Conservation (phyloP, 2,113 vertebrate genomes). For the Saimiri boliviensis region DNA sequence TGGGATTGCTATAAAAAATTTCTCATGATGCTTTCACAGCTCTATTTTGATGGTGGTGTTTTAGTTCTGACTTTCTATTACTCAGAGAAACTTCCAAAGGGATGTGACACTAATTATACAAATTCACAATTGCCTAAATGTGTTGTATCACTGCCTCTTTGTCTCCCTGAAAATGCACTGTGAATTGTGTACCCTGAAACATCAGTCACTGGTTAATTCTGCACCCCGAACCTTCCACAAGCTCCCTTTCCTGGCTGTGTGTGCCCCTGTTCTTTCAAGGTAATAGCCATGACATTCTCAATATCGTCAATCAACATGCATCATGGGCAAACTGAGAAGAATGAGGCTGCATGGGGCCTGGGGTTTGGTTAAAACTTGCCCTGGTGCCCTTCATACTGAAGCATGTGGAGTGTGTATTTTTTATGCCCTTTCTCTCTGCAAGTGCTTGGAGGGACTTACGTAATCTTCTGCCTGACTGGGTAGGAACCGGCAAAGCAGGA, state of each 20-base stretch:
- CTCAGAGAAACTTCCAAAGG: background rate
- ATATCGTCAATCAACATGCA: slow-evolving; percentile 75
- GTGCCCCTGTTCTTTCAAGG: slow-evolving; percentile 74
- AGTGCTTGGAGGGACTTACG: slow-evolving; percentile 82
- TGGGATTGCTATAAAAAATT: background rate
- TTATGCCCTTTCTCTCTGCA: slow-evolving; percentile 82
- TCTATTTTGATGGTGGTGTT: background rate
- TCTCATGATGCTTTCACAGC: background rate
- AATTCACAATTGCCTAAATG: fast-evolving
- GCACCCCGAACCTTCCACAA: background rate
- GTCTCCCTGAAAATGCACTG: fast-evolving
- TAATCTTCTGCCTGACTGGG: slow-evolving; percentile 84
- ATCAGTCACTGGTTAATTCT: fast-evolving
- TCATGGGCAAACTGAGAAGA: slow-evolving; percentile 78
- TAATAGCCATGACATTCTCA: slow-evolving; percentile 83
- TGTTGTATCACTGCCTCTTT: fast-evolving
- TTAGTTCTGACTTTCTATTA: no score
- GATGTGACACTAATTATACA: background rate
- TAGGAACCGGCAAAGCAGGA: slow-evolving; percentile 69
- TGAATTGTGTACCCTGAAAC: fast-evolving
- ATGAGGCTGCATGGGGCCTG: slow-evolving; percentile 76
- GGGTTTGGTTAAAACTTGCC: slow-evolving; percentile 80
- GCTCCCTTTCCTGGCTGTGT: fast-evolving
- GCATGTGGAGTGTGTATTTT: slow-evolving; percentile 80
- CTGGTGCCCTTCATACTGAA: slow-evolving; percentile 78